Base-by-base conservation (phyloP, 2,797 vertebrate species). In the Crypturellus tataupa region DNA sequence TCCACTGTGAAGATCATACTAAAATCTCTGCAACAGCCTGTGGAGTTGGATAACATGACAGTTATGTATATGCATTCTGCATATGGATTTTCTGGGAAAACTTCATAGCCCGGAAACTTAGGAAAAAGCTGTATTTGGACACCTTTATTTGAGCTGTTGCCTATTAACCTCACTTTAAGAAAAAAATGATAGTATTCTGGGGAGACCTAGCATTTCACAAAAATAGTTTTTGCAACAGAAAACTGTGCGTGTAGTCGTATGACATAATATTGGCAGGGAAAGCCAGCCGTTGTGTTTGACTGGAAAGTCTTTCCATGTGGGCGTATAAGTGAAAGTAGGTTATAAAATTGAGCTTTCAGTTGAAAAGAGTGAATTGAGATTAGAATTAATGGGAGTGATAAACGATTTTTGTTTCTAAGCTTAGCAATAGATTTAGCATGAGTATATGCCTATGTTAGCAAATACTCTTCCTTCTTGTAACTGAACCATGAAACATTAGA, bases 401-500 rank as follows among this genome's bases (percentile, higher is more conserved):
- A 84, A 73, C 51, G 29, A 75, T 82, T 86, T 79, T 58, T 90
- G 44, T 73, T 82, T 91, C 60, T 59, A 76, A 65, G 31, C 33
- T 69, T 68, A 67, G 16, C 39, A 39, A 82, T 77, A 31, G 35
- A 89, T 14, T 59, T 73, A 88, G 75, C 29, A 60, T 49, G 82
- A 77, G 10, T 65, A 91, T 91, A 35, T 85, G 51, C 46, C 46
- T 70, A 39, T 56, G 42, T 73, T 94, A 89, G 68, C 35, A 90
- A 96, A 87, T 64, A 53, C 19, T 89, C 70, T 79, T 91, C 40
- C 55, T 71, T 85, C 69, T 85, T 89, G 63, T 85, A 89, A 82
- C n/a, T 53, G 79, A 96, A 84, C 68, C 80, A 85, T 85, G 90
- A 94, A 80, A 70, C 87, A 92, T 95, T 95, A 85, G 75, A 96